Evolutionary conservation across 2,888 invertebrate genomes (phyloP).

Genomic region (Athetis lepigone): DNA sequence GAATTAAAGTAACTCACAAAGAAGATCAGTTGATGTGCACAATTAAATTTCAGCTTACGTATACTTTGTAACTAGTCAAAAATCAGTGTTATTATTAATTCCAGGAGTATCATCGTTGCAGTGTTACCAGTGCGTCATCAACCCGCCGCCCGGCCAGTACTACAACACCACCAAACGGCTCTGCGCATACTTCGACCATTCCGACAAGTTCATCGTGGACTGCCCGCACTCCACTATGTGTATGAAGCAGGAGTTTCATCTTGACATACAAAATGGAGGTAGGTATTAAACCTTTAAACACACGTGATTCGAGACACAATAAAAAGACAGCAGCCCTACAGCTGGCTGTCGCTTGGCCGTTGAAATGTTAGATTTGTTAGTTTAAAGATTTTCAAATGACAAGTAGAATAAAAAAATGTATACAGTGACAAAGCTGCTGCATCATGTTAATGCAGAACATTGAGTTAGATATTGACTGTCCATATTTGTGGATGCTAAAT

Average conservation of each 20-base stretch:
- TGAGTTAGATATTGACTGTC: background rate
- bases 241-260: constrained; percentile 93
- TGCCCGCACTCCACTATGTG: constrained; percentile 96
- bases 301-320: no score
- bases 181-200: constrained; percentile 94
- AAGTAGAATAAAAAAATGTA: background rate
- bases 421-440: background rate
- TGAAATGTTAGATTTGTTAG: no score
- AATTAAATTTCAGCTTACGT: background rate
- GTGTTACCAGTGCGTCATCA: constrained; percentile 94
- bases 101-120: constrained; percentile 89
- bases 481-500: background rate
- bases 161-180: constrained; percentile 92
- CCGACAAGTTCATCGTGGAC: constrained; percentile 92
- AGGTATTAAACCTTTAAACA: no score
- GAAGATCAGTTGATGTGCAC: background rate
- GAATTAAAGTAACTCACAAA: no score
- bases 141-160: constrained; percentile 90
- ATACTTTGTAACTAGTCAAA: background rate
- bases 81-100: constrained; percentile 53
- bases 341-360: no score
- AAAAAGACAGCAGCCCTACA: no score
- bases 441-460: background rate
- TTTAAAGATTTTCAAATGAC: background rate
- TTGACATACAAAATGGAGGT: constrained; percentile 93